These are phyloP conservation scores for Ridgeia piscesae DNA, from an alignment of 1,140 invertebrate genomes.

Conservation along the genomic window DNA sequence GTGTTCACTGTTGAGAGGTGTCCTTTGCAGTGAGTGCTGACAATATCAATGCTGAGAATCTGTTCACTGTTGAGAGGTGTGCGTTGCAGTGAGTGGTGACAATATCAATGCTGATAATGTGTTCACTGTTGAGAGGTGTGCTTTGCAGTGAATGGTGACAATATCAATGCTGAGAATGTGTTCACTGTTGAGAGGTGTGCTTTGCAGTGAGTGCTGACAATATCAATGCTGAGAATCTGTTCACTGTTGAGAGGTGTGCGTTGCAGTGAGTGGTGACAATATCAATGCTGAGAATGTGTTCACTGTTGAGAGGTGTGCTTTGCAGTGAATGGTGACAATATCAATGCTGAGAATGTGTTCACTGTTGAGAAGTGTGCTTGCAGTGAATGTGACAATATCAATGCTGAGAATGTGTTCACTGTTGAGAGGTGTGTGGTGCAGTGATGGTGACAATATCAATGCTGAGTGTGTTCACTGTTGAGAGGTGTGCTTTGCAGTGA, in stretches of 20 bases:
- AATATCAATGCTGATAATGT: background rate
- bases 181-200: no score
- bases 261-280: background rate
- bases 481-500: background rate
- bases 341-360: background rate
- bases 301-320: background rate
- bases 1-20: background rate
- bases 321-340: background rate
- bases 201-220: background rate
- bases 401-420: background rate
- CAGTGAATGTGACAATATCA: no score
- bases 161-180: no score
- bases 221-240: background rate
- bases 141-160: no score
- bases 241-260: background rate
- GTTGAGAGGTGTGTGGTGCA: background rate
- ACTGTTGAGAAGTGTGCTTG: background rate
- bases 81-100: background rate
- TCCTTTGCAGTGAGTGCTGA: background rate
- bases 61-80: background rate
- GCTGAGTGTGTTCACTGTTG: background rate
- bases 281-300: background rate
- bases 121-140: no score
- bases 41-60: background rate
- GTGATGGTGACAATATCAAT: background rate